These are phyloP conservation scores for Seira musarum DNA, from an alignment of 2,888 invertebrate genomes.

Conservation along the genomic window DNA sequence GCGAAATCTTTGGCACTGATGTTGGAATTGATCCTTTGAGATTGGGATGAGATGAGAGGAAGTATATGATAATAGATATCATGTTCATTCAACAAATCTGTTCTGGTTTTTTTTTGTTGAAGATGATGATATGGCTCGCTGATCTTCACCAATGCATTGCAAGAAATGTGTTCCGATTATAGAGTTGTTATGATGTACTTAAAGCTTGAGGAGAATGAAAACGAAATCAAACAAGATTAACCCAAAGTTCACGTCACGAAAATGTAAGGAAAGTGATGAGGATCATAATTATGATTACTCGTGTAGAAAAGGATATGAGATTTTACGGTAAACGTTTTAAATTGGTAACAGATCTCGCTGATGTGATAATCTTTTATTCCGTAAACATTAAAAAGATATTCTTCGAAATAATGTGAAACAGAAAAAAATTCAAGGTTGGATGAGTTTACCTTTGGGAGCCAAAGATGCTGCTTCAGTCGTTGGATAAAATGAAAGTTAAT, in stretches of 20 bases:
- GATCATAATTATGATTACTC: neutral
- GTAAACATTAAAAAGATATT: neutral
- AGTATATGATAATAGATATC: neutral
- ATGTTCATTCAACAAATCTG: constrained; percentile 13
- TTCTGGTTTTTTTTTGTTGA: constrained; percentile 5
- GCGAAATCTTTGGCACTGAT: neutral
- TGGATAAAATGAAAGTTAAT: neutral
- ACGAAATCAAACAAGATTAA: constrained; percentile 12
- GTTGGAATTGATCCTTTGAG: neutral
- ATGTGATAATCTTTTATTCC: constrained; percentile 3
- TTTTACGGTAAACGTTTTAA: constrained; percentile 1
- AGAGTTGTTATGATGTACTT: neutral
- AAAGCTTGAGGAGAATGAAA: neutral
- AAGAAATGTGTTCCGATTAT: neutral
- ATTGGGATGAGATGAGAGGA: neutral
- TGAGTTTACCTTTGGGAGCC: neutral
- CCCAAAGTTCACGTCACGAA: neutral
- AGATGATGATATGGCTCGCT: constrained; percentile 12
- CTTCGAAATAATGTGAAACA: neutral
- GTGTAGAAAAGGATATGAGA: neutral
- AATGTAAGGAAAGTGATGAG: neutral
- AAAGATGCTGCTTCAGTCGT: neutral
- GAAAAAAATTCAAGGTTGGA: neutral
- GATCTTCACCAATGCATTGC: constrained; percentile 10
- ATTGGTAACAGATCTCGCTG: neutral